Base-by-base conservation (phyloP, 2,797 vertebrate species). In the Epinephelus awoara region DNA sequence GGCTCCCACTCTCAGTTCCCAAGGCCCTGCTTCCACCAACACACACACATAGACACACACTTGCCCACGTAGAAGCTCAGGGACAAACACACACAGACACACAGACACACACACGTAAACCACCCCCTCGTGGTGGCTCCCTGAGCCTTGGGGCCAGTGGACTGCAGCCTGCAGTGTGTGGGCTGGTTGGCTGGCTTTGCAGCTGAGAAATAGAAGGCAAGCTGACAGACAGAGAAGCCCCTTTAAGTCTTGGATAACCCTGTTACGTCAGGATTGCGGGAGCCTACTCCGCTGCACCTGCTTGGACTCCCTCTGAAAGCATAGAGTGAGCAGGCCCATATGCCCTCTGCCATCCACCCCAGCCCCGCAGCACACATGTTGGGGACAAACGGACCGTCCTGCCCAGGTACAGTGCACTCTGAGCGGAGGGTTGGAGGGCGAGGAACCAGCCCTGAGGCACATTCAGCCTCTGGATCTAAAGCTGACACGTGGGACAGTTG, bases 1-100 rank as follows among this genome's bases (percentile, higher is more conserved):
- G 93, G 93, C 91, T 94, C 93, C 92, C 94, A 88, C 93, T 95
- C 91, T 93, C 87, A 80, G 90, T 75, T 93, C 91, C 89, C 92
- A 94, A 93, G 93, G 92, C 91, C 90, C 85, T 85, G 88, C 85
- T 88, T 91, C 88, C 87, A 90, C 89, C 87, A 86, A 92, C 88
- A 94, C 86, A 90, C 76, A 87, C 66, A 68, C 68, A 86, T 6
- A 89, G 29, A 89, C 82, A 89, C 70, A 83, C 82, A 82, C 83
- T 80, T 87, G 82, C 92, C 85, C 89, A 92, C 91, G 65, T 80
- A 89, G 64, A 85, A 64, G 76, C 89, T 87, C 88, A 88, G 82
- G 77, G 77, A 93, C 91, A 92, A 65, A 72, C 84, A 83, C 71
- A 80, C 34, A 34, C 34, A 34, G 1, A 34, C 29, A 34, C 29